Conservation (phyloP, 2,888 invertebrate genomes). For the Dryocosmus kuriphilus region DNA sequence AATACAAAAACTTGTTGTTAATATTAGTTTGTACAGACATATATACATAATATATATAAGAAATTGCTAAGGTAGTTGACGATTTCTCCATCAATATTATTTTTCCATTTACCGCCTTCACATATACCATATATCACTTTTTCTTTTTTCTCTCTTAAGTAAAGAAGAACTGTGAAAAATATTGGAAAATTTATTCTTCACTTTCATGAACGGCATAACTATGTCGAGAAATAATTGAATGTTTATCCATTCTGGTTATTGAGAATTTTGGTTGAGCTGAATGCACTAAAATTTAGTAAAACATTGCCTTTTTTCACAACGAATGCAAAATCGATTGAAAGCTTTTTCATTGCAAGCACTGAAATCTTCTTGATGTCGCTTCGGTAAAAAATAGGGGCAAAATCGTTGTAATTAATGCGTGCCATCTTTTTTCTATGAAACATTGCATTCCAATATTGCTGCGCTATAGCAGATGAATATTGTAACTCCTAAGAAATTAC, state of each 20-base stretch:
- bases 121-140: too few species aligned
- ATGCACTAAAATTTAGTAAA: neutral
- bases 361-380: neutral
- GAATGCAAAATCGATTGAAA: constrained; percentile 27
- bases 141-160: neutral
- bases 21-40: too few species aligned
- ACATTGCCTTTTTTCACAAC: neutral
- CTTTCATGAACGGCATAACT: neutral
- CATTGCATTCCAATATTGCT: constrained; percentile 20
- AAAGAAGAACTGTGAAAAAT: neutral
- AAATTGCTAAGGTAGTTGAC: neutral
- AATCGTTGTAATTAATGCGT: neutral
- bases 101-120: neutral
- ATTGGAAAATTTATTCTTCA: neutral
- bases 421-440: constrained; percentile 12
- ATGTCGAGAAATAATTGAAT: neutral
- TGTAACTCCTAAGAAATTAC: neutral
- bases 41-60: too few species aligned
- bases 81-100: constrained; percentile 24
- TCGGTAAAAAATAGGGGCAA: neutral
- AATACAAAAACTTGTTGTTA: too few species aligned
- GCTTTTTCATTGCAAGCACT: constrained; percentile 6
- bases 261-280: neutral
- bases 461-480: neutral
- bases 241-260: neutral